These are phyloP conservation scores for Calephelis perditalis DNA, from an alignment of 2,888 invertebrate species.

Conservation along the genomic window DNA sequence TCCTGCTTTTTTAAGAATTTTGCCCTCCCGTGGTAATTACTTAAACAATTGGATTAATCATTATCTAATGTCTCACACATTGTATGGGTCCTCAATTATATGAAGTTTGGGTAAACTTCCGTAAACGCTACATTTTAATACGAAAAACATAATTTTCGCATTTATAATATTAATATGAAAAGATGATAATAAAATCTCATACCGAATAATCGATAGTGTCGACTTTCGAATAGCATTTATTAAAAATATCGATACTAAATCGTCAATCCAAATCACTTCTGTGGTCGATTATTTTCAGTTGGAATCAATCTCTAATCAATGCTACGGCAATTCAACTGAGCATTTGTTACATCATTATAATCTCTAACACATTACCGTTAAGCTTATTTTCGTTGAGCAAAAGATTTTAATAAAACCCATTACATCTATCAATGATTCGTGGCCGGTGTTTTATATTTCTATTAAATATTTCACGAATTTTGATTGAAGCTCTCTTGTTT, in stretches of 20 bases:
- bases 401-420: neutral
- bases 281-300: constrained; percentile 1
- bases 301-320: constrained; percentile 10
- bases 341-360: neutral
- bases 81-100: too few relatives aligned
- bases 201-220: too few relatives aligned
- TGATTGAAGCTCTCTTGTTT: constrained; percentile 38
- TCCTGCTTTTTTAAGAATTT: too few relatives aligned
- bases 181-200: too few relatives aligned
- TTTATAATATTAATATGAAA: too few relatives aligned
- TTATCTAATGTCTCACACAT: too few relatives aligned
- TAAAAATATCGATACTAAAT: constrained; percentile 22
- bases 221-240: too few relatives aligned
- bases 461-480: constrained; percentile 46
- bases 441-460: constrained; percentile 13
- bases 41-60: too few relatives aligned
- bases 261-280: constrained; percentile 1
- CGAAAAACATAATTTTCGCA: too few relatives aligned
- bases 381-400: neutral
- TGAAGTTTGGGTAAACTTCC: too few relatives aligned
- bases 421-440: constrained; percentile 7
- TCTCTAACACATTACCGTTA: neutral
- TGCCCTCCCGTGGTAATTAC: too few relatives aligned
- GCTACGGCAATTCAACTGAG: neutral
- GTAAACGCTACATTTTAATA: too few relatives aligned